Evolutionary conservation across 2,113 vertebrate genomes (phyloP).

Genomic region (Phylloscopus trochilus): DNA sequence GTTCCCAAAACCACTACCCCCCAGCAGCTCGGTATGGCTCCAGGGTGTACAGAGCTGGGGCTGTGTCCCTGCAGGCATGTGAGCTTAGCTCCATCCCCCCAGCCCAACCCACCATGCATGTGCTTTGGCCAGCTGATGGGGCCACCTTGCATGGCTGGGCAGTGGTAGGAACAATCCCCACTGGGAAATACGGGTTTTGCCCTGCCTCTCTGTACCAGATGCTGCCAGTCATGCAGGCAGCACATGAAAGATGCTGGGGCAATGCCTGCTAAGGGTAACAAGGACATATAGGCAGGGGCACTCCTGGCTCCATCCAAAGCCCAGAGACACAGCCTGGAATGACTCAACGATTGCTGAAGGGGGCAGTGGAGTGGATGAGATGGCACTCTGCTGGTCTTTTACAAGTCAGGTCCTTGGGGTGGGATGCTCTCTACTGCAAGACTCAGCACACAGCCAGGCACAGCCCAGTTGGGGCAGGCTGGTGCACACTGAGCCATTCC

Average conservation of each 20-base stretch:
- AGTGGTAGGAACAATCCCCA: background rate
- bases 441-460: background rate
- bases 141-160: background rate
- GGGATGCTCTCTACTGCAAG: background rate
- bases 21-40: background rate
- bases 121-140: background rate
- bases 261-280: background rate
- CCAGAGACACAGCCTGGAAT: background rate
- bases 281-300: background rate
- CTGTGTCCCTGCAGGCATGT: background rate
- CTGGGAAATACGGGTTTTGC: background rate
- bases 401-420: background rate
- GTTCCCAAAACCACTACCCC: background rate
- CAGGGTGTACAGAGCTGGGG: background rate
- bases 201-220: background rate
- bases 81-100: background rate
- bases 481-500: rapidly evolving
- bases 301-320: background rate
- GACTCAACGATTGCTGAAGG: background rate
- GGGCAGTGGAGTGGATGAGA: background rate
- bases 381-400: background rate
- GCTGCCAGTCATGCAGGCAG: background rate
- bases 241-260: background rate
- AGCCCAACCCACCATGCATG: background rate
- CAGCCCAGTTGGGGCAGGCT: background rate